A percentile compares a stretch with the other conserved stretches of the same genome.
Evolutionary conservation across 2,113 vertebrate species (phyloP).

Genomic region (Galbula dea): DNA sequence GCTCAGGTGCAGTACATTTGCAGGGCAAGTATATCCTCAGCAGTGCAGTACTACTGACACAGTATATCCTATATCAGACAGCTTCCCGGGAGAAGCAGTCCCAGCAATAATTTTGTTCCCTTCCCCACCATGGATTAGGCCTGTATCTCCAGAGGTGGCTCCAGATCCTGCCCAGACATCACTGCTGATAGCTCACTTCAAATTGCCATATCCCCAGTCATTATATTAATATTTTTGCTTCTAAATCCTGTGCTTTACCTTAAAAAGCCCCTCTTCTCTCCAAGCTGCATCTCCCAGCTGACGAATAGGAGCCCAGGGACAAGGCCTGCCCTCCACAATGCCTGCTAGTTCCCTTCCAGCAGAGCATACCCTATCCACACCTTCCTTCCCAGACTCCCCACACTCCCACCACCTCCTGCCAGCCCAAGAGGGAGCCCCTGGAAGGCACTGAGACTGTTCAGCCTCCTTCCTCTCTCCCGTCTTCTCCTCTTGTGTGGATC

Average conservation of each 20-base stretch:
- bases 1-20: not conserved
- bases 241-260: not conserved
- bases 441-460: not conserved
- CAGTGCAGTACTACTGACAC: no score
- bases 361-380: not conserved
- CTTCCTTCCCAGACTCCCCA: not conserved
- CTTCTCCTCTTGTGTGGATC: not conserved
- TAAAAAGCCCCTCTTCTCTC: not conserved
- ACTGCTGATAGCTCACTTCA: fast-evolving
- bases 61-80: not conserved
- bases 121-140: not conserved
- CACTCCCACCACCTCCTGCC: not conserved
- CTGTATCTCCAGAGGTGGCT: not conserved
- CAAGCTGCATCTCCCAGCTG: not conserved
- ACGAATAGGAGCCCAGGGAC: not conserved
- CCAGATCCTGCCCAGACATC: not conserved
- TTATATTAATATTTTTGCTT: not conserved
- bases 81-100: not conserved
- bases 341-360: not conserved
- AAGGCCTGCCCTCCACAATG: not conserved
- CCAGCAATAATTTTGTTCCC: not conserved
- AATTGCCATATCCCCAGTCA: not conserved
- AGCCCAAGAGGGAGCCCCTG: not conserved
- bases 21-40: not conserved
- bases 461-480: not conserved